A percentile compares a stretch with the other conserved stretches of the same genome.
Conservation (phyloP, 2,888 invertebrate genomes). For the Neoitamus cyanurus region DNA sequence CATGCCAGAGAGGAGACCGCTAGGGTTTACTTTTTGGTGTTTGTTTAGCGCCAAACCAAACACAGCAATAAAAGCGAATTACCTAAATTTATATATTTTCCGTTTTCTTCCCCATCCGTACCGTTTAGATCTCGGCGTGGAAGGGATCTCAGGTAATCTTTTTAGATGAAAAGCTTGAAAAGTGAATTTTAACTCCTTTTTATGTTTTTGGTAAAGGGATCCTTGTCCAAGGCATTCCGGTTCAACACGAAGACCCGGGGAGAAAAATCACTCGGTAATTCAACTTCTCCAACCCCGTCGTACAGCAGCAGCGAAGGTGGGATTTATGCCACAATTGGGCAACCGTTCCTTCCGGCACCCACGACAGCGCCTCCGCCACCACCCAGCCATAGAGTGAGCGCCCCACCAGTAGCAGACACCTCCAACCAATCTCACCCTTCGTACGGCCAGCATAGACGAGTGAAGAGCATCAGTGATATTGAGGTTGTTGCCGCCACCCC, state of each 20-base stretch:
- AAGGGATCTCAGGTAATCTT: conserved; percentile 66
- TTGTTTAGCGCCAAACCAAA: background rate
- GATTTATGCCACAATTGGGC: conserved; percentile 66
- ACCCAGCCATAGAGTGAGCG: conserved; percentile 64
- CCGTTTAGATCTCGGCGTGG: conserved; percentile 65
- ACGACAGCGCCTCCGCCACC: conserved; percentile 64
- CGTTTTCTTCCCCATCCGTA: conserved; percentile 18
- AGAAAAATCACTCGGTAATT: conserved; percentile 65
- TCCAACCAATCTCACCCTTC: conserved; percentile 57
- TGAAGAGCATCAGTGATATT: conserved; percentile 66
- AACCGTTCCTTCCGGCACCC: conserved; percentile 60
- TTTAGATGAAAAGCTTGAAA: conserved; percentile 12
- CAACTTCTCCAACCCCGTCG: conserved; percentile 67
- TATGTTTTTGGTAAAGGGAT: conserved; percentile 58
- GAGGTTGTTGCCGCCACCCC: conserved; percentile 58
- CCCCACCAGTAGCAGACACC: conserved; percentile 59
- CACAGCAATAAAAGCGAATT: conserved; percentile 21
- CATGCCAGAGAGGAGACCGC: conserved; percentile 43
- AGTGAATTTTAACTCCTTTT: conserved; percentile 23
- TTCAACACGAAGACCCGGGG: conserved; percentile 64
- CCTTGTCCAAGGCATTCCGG: conserved; percentile 66
- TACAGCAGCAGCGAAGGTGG: conserved; percentile 66
- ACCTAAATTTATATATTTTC: conserved; percentile 11
- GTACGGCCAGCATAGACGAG: conserved; percentile 63
- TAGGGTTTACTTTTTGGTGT: background rate